Percentiles rank a stretch among this genome's conserved stretches.
phyloP scores from a whole-genome alignment of 2,113 vertebrate genomes.

The Eolophus roseicapilla region DNA sequence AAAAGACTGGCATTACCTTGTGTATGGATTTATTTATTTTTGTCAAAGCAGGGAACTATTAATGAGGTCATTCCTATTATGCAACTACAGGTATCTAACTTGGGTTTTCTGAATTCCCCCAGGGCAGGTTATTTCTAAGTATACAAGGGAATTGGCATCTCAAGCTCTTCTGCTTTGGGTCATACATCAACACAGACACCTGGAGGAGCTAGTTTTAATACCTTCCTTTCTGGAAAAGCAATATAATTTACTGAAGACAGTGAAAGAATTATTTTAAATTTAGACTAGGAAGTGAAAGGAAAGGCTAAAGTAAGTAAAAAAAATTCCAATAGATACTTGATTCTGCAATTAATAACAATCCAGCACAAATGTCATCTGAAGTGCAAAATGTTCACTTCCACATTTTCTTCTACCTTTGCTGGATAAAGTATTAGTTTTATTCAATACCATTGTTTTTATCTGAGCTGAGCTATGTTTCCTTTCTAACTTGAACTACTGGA shows the following conservation, averaged over 20 bases:
- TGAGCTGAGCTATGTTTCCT: background rate
- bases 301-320: background rate
- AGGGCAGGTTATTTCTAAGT: background rate
- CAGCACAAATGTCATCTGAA: background rate
- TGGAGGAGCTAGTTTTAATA: background rate
- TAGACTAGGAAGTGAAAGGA: background rate
- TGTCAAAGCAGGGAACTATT: background rate
- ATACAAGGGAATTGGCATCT: background rate
- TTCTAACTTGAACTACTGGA: background rate
- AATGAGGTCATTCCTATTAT: background rate
- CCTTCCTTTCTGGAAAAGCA: background rate
- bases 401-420: background rate
- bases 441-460: background rate
- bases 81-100: background rate
- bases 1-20: background rate
- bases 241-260: background rate
- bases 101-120: background rate
- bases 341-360: background rate
- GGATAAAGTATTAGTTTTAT: background rate
- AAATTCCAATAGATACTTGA: background rate
- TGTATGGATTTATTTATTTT: background rate
- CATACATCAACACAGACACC: background rate
- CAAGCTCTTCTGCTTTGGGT: background rate
- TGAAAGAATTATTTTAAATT: background rate
- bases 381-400: background rate